Evolutionary conservation across 2,113 vertebrate genomes (phyloP), one percentile per base, ranked within the genome.

Genomic region (Pipra filicauda): DNA sequence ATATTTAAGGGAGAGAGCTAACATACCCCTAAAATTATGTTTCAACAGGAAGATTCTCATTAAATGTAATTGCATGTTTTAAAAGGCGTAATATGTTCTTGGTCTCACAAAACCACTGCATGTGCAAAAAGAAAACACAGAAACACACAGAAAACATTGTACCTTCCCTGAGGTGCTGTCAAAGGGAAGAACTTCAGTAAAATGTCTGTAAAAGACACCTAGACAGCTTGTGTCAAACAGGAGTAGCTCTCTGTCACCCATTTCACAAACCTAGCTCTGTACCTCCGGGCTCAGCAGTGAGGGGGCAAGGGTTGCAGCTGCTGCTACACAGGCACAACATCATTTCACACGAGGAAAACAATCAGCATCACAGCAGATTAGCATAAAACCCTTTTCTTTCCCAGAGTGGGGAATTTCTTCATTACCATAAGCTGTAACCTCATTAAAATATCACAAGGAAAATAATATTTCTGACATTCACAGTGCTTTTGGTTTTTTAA

Each of bases 391-490:
- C 41, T 75, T 95, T 95, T 89, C 91, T 72, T 95, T 90, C 74
- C 73, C 71, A 80, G 73, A 92, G 59, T 76, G 55, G 74, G 64
- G 78, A 95, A 93, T 82, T 86, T 95, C 76, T 75, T 97, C 71
- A 96, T 93, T 94, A 95, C 84, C 94, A 88, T 94, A 94, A 95
- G 15, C 78, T 93, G 57, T 95, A 91, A 95, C 71, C 78, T 96
- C 74, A 88, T 96, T 93, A 95, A 73, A 83, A 82, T 95, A 89
- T 94, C 92, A 94, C 85, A 91, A 91, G 80, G 44, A 88, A 95
- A 81, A 97, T 57, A 28, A 49, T 48, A 75, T 81, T 96, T 93
- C 81, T 96, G 84, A 67, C 54, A 79, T 93, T 92, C 93, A 48
- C 52, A 94, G 28, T n/a, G 37, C 41, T 89, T 92, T 55, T 31